Percentiles rank a stretch among this genome's conserved stretches.
Conservation (phyloP, 2,113 vertebrate species). For the Channa argus region DNA sequence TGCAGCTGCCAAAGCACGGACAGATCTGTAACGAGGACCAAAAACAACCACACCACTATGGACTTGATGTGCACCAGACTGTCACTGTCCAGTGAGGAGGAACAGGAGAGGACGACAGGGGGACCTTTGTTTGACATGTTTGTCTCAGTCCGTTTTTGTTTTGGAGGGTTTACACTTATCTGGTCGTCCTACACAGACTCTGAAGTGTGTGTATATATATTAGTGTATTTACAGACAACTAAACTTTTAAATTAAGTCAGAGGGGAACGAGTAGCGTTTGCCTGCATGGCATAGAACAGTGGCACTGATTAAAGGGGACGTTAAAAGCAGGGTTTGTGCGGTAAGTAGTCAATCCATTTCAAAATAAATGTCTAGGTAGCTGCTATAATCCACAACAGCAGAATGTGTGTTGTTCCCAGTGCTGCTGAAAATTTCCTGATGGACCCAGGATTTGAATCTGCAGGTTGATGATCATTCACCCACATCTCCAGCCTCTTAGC, state of each 20-base stretch:
- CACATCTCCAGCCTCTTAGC: not conserved
- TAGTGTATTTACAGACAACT: not conserved
- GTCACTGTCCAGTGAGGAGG: slow-evolving; percentile 7
- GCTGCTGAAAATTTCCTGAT: not conserved
- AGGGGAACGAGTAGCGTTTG: not conserved
- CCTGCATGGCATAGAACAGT: not conserved
- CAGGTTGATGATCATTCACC: not conserved
- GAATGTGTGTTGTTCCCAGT: not conserved
- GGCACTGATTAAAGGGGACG: not conserved
- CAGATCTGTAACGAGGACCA: slow-evolving; percentile 87
- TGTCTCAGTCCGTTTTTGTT: not conserved
- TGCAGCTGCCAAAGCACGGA: slow-evolving; percentile 89
- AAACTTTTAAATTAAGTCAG: not conserved
- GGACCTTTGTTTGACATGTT: slow-evolving; percentile 22
- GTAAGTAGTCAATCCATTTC: not conserved
- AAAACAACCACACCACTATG: slow-evolving; percentile 17
- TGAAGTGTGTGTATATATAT: not conserved
- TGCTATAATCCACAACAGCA: not conserved
- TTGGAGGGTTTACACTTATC: not conserved
- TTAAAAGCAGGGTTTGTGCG: not conserved
- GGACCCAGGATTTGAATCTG: no score
- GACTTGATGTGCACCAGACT: slow-evolving; percentile 41
- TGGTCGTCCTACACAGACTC: not conserved
- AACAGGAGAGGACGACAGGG: not conserved
- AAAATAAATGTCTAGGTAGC: not conserved